These are phyloP conservation scores for Dexiosoma caninum DNA, from an alignment of 2,888 invertebrate genomes.

Conservation along the genomic window DNA sequence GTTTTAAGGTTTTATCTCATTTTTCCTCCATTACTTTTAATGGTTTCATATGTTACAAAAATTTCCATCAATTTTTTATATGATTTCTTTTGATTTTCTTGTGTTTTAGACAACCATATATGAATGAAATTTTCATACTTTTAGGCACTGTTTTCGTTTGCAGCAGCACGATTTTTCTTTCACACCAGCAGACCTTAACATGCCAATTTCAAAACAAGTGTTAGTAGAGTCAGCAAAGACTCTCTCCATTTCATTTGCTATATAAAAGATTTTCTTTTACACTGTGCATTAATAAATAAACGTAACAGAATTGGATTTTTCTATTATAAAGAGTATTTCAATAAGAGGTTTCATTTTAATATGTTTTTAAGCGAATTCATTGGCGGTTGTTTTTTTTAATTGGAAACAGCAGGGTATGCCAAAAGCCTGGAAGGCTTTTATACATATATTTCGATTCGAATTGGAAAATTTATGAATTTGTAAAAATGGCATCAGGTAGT, in stretches of 20 bases:
- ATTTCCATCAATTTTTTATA: conserved; percentile 57
- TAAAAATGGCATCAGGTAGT: no score
- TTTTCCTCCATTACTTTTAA: conserved; percentile 56
- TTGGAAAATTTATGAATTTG: no score
- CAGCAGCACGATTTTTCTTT: neutral
- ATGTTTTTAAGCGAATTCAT: no score
- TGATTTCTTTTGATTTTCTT: conserved; percentile 46
- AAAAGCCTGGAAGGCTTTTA: no score
- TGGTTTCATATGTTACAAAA: conserved; percentile 59
- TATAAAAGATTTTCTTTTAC: neutral
- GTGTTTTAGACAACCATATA: neutral
- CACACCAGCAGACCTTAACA: neutral
- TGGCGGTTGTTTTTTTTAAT: no score
- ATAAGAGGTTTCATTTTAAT: no score
- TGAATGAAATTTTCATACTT: conserved; percentile 36
- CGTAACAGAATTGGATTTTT: no score
- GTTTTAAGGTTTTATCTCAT: conserved; percentile 38
- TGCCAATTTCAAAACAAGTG: neutral
- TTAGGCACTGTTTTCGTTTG: conserved; percentile 7
- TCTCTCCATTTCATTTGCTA: neutral
- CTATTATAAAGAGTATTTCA: no score
- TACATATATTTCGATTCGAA: no score
- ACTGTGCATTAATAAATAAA: neutral
- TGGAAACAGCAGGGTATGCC: no score
- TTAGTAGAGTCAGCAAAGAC: neutral